These are phyloP conservation scores for Seira musarum DNA, from an alignment of 2,888 invertebrate genomes.

Conservation along the genomic window DNA sequence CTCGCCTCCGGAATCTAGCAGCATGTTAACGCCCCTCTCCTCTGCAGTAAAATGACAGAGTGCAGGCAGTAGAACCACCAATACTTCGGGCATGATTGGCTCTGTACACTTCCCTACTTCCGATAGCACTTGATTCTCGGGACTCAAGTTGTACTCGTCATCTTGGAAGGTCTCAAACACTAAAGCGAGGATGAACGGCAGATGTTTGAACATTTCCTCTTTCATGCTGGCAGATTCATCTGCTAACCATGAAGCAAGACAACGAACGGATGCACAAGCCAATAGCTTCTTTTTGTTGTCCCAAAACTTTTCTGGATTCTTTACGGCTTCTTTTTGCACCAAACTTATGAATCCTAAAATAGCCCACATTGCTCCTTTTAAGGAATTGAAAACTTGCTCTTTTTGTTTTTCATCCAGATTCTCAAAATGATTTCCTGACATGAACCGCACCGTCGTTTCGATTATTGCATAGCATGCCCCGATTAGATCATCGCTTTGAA, in stretches of 20 bases:
- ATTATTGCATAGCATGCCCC: conserved; percentile 87
- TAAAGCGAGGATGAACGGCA: conserved; percentile 86
- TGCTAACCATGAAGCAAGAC: conserved; percentile 90
- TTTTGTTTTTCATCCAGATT: conserved; percentile 93
- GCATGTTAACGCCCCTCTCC: conserved; percentile 76
- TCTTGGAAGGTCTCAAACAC: conserved; percentile 83
- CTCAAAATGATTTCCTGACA: conserved; percentile 81
- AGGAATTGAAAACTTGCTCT: conserved; percentile 89
- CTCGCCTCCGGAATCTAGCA: conserved; percentile 77
- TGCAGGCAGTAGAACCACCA: conserved; percentile 89
- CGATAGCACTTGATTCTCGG: conserved; percentile 66
- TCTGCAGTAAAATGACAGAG: conserved; percentile 93
- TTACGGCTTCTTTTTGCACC: conserved; percentile 67
- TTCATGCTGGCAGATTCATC: conserved; percentile 93
- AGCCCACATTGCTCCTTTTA: conserved; percentile 91
- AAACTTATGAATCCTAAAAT: conserved; percentile 78
- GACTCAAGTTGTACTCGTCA: conserved; percentile 67
- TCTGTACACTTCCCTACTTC: conserved; percentile 68
- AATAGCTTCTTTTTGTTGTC: conserved; percentile 74
- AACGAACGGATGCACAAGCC: conserved; percentile 88
- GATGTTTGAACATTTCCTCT: conserved; percentile 83
- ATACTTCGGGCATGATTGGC: conserved; percentile 76
- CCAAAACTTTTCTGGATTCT: conserved; percentile 69
- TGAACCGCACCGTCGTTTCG: conserved; percentile 84
- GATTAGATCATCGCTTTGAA: conserved; percentile 83